Evolutionary conservation across 2,888 invertebrate genomes (phyloP), one percentile per base, ranked within the genome.

Genomic region (Eupithecia exiguata): DNA sequence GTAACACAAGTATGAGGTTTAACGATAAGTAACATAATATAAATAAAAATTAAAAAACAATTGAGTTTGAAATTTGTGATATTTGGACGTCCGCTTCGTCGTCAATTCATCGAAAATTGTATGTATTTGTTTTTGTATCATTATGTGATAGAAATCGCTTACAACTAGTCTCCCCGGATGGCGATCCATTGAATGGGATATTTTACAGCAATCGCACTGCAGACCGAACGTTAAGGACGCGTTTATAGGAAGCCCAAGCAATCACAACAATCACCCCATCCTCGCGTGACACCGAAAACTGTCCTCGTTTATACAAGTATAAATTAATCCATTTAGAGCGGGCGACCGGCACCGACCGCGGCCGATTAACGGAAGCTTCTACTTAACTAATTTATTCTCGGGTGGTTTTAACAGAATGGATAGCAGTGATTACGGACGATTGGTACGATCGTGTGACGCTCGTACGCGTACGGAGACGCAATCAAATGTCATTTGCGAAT

Each of bases 361-460:
- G 89, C 91, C 94, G 95, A 95, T 95, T 95, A 95, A 92, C 95
- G 95, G 95, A 95, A 94, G 92, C 92, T 91, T 92, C 95, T 95
- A 95, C 94, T 95, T 95, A 95, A 95, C 94, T 94, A 94, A 95
- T 94, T 94, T 94, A 95, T 91, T 88, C 92, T 91, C 92, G 93
- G 94, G 93, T 93, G 92, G 94, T 95, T 95, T 95, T 95, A 95
- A 94, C 94, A 93, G 94, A 94, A 94, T 95, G 95, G 93, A 94
- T 94, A 94, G 94, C 94, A 89, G 94, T 94, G 95, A 95, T 95
- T 95, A 94, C 92, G 91, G 88, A 78, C 83, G 87, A 83, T 85
- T 84, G 87, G 86, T 84, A 84, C 87, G 88, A 88, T 87, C 91
- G 89, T 91, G 91, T 89, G 91, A 92, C 90, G 88, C 84, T 83